These are phyloP conservation scores for Sericinus montela DNA, from an alignment of 2,888 invertebrate genomes.

Conservation along the genomic window DNA sequence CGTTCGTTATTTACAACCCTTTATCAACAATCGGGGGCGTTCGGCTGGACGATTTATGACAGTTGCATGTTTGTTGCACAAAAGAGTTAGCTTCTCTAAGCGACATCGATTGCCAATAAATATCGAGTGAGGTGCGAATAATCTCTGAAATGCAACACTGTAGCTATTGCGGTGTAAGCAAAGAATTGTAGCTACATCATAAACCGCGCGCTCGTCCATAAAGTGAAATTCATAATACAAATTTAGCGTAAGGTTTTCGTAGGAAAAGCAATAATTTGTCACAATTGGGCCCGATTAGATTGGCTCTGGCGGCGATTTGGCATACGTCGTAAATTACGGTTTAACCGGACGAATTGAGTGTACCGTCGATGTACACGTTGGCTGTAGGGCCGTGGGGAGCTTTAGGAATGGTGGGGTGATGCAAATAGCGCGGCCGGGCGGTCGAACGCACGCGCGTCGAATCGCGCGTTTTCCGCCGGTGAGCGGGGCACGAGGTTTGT, in stretches of 20 bases:
- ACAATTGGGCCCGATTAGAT: conserved; percentile 78
- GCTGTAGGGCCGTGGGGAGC: conserved; percentile 31
- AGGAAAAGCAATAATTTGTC: conserved; percentile 78
- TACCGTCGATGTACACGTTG: conserved; percentile 36
- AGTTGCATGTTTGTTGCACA: conserved; percentile 50
- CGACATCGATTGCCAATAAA: conserved; percentile 74
- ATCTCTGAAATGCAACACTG: conserved; percentile 63
- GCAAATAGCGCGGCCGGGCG: conserved; percentile 57
- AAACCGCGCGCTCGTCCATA: conserved; percentile 44
- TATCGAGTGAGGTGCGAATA: conserved; percentile 60
- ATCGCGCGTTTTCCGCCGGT: conserved; percentile 71
- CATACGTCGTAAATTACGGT: conserved; percentile 74
- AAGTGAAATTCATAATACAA: conserved; percentile 64
- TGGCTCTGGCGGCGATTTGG: conserved; percentile 72
- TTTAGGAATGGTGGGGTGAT: conserved; percentile 47
- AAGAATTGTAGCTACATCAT: conserved; percentile 47
- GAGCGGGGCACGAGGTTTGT: conserved; percentile 60
- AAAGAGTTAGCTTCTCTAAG: conserved; percentile 67
- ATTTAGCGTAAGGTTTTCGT: conserved; percentile 70
- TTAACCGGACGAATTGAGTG: conserved; percentile 55
- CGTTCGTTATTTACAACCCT: conserved; percentile 69
- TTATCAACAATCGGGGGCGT: conserved; percentile 63
- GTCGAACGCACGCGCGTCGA: conserved; percentile 72
- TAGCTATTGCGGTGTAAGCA: conserved; percentile 37
- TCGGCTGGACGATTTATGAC: conserved; percentile 60